A percentile compares a stretch with the other conserved stretches of the same genome.
Evolutionary conservation across 2,888 invertebrate species (phyloP).

Genomic region (Platycheirus rosarum): DNA sequence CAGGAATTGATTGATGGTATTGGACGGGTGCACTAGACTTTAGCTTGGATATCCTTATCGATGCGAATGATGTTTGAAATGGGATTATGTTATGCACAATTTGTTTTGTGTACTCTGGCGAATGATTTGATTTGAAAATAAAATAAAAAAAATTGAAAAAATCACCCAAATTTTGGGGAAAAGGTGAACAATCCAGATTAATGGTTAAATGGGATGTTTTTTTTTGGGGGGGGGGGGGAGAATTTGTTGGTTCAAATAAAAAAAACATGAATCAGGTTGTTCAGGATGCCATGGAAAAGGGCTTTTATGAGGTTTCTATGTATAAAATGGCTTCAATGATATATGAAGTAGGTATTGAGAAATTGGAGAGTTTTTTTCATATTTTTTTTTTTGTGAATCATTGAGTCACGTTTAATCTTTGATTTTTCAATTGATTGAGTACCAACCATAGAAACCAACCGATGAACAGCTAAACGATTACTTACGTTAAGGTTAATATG

Average conservation of each 20-base stretch:
- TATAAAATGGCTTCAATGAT: neutral
- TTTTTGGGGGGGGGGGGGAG: neutral
- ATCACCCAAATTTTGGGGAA: too few relatives aligned
- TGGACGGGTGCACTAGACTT: conserved; percentile 30
- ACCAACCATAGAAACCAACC: conserved; percentile 5
- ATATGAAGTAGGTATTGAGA: neutral
- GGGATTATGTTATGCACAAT: conserved; percentile 69
- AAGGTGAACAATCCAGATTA: conserved; percentile 32
- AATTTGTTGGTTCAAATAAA: neutral
- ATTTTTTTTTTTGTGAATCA: conserved; percentile 6
- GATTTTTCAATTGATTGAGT: conserved; percentile 43
- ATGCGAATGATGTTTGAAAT: conserved; percentile 29
- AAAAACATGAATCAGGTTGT: conserved; percentile 12
- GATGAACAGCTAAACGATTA: conserved; percentile 10
- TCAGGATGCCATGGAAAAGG: conserved; percentile 1
- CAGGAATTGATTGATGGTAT: conserved; percentile 64
- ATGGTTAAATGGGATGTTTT: conserved; percentile 22
- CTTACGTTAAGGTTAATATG: conserved; percentile 7
- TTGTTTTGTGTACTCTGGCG: conserved; percentile 61
- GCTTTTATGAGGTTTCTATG: conserved; percentile 13
- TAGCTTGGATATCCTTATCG: conserved; percentile 24
- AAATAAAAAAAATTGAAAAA: neutral
- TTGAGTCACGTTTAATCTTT: conserved; percentile 36
- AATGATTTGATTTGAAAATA: conserved; percentile 56
- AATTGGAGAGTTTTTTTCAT: conserved; percentile 5